phyloP scores from a whole-genome alignment of 2,113 vertebrate genomes.

The Ancistrus triradiatus region DNA sequence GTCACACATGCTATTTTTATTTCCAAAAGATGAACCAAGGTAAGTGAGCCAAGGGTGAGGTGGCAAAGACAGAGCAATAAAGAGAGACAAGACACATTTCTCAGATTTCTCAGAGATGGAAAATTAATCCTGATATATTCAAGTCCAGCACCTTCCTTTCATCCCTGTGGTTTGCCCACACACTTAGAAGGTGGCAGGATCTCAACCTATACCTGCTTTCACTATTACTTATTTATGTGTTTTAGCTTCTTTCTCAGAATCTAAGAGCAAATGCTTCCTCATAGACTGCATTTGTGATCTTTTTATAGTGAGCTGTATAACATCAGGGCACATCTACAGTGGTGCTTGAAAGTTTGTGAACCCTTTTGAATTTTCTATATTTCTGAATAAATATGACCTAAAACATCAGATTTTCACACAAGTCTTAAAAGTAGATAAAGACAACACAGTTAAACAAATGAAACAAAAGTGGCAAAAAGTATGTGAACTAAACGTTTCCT shows the following conservation, averaged over 20 bases:
- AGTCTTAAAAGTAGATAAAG: too few species aligned
- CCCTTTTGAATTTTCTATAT: too few species aligned
- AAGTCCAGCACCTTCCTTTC: constrained; percentile 44
- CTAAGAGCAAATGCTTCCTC: not conserved
- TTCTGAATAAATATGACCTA: too few species aligned
- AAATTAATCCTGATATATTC: constrained; percentile 48
- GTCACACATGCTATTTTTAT: constrained; percentile 48
- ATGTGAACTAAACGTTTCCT: too few species aligned
- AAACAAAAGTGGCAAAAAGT: too few species aligned
- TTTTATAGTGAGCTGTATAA: not conserved
- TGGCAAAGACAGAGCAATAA: constrained; percentile 4
- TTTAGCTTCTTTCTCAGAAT: not conserved
- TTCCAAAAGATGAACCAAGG: constrained; percentile 8
- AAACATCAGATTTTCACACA: too few species aligned
- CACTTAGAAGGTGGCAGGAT: constrained; percentile 1
- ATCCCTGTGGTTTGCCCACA: constrained; percentile 41
- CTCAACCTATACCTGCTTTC: constrained; percentile 9
- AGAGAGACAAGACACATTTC: constrained; percentile 4
- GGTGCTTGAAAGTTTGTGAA: too few species aligned
- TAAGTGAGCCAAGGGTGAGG: too few species aligned
- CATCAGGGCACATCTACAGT: too few species aligned
- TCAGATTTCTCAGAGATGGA: constrained; percentile 44
- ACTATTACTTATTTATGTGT: not conserved
- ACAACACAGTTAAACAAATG: too few species aligned
- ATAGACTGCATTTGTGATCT: not conserved